Percentiles rank a stretch among this genome's conserved stretches.
Evolutionary conservation across 1,140 invertebrate species (phyloP).

Genomic region (Sycophaga agraensis): DNA sequence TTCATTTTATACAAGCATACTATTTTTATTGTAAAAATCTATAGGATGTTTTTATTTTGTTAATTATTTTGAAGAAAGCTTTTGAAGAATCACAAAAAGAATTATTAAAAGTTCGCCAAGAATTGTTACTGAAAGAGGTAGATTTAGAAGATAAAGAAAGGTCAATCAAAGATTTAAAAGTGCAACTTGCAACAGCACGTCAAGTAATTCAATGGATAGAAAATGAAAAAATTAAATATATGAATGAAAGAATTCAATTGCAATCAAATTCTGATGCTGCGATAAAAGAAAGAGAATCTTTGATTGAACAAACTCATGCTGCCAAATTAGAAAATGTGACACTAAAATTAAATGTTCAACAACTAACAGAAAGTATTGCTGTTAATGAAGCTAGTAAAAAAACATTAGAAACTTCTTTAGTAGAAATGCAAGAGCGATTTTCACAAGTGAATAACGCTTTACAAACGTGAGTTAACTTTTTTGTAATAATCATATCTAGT

Average conservation of each 20-base stretch:
- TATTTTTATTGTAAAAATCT: too few species aligned
- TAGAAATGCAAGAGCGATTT: constrained; percentile 9
- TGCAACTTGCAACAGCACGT: constrained; percentile 35
- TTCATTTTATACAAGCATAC: not conserved
- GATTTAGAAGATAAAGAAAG: constrained; percentile 41
- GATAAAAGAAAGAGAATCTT: constrained; percentile 36
- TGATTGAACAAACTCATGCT: constrained; percentile 35
- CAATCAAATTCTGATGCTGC: constrained; percentile 39
- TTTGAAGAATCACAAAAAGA: constrained; percentile 38
- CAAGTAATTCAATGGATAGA: constrained; percentile 36
- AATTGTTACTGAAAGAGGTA: constrained; percentile 35
- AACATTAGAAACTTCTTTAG: constrained; percentile 1
- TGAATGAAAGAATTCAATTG: constrained; percentile 36
- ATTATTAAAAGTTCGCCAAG: constrained; percentile 32
- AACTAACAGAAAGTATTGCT: constrained; percentile 31
- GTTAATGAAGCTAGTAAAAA: constrained; percentile 20
- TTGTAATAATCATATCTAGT: not conserved
- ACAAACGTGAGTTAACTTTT: not conserved
- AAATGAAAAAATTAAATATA: constrained; percentile 41
- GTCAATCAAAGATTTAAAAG: constrained; percentile 35
- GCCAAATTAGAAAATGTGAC: constrained; percentile 38
- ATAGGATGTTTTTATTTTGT: too few species aligned
- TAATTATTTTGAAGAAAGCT: constrained; percentile 29
- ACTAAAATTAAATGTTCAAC: constrained; percentile 35
- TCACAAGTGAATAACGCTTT: constrained; percentile 3